A percentile compares a stretch with the other conserved stretches of the same genome.
phyloP scores from a whole-genome alignment of 2,888 invertebrate species.

The Oscheius sp. region DNA sequence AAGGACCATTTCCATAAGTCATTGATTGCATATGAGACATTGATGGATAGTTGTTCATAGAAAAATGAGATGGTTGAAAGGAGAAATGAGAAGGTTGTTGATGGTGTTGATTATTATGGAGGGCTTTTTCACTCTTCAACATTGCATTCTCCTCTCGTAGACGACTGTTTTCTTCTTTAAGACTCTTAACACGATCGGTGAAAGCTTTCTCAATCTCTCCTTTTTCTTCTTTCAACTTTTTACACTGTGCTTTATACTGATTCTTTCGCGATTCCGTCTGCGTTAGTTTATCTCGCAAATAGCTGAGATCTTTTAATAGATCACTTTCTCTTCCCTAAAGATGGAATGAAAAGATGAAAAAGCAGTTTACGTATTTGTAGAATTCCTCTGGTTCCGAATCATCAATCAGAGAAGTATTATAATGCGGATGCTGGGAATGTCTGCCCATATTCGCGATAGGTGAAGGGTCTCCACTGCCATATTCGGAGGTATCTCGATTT shows the following conservation, averaged over 20 bases:
- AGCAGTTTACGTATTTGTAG: constrained; percentile 2
- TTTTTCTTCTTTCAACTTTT: constrained; percentile 27
- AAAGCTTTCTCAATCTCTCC: constrained; percentile 17
- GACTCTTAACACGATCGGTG: neutral
- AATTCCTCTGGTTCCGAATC: constrained; percentile 26
- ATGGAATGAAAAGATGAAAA: too few relatives aligned
- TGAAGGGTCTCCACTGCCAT: constrained; percentile 53
- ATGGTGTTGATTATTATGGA: neutral
- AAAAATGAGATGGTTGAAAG: neutral
- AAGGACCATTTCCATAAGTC: neutral
- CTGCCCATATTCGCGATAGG: constrained; percentile 36
- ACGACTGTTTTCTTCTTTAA: neutral
- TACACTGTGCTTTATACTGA: neutral
- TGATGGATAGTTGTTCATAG: neutral
- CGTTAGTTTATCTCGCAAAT: neutral
- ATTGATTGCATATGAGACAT: too few relatives aligned
- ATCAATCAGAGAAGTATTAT: constrained; percentile 31
- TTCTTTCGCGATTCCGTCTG: neutral
- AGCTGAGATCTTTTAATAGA: neutral
- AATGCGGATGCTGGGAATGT: constrained; percentile 22
- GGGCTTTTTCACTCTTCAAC: neutral
- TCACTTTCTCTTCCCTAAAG: neutral
- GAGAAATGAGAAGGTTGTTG: neutral
- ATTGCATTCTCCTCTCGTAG: neutral
- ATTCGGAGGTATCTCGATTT: constrained; percentile 43